Evolutionary conservation across 2,113 vertebrate genomes (phyloP), one percentile per base, ranked within the genome.

Genomic region (Rhabdomys dilectus): DNA sequence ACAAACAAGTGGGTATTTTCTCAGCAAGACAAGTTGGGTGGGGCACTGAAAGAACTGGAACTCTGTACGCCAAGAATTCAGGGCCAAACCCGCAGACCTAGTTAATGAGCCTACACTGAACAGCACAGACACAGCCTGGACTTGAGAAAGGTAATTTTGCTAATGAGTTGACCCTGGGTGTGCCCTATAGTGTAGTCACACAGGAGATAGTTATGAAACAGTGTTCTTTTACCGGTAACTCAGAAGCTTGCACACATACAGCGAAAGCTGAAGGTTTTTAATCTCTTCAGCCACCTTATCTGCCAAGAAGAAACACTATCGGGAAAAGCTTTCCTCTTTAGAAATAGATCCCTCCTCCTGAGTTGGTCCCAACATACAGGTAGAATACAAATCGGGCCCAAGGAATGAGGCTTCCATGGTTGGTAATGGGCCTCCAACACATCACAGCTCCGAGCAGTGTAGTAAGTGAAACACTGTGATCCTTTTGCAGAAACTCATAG

Each of bases 1-100:
- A 94, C 45, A 95, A 93, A 75, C 80, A 95, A 77, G 10, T 68
- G 31, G 56, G 78, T 73, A 86, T 93, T 94, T 94, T 82, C 48
- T 82, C 45, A 62, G 19, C 58, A 97, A 72, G 45, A 36, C 64
- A 64, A 90, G 68, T n/a, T 58, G 19, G 72, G n/a, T 85, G 80
- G 42, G 62, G 58, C 7, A 70, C 4, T 68, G 36, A 4, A 78
- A 91, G 66, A 89, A 88, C 34, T 90, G 26, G 12, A n/a, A 78
- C 12, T 92, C 39, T 39, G 45, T 16, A 86, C 86, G 64, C 53
- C 51, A 70, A 68, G 85, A 89, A 91, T 48, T 58, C 39, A 91
- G 21, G 7, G 68, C 75, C 90, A 96, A 80, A 95, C n/a, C 77
- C 94, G 89, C 72, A 93, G 64, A 89, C 8, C n/a, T 90, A 58